Evolutionary conservation across 2,888 invertebrate species (phyloP), one percentile per base, ranked within the genome.

Genomic region (Chrysolina oricalcia): DNA sequence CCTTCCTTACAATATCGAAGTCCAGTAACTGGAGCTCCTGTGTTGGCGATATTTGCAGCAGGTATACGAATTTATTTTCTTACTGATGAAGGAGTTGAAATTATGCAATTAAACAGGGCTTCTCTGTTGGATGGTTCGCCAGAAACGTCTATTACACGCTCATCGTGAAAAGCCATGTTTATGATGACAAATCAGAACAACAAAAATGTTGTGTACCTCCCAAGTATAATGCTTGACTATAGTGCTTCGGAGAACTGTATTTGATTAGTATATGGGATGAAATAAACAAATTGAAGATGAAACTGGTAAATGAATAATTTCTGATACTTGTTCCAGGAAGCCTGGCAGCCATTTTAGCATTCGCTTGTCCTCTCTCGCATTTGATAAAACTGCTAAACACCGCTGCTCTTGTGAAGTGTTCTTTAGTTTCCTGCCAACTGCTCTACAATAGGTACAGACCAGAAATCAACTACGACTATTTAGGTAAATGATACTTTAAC

Each of bases 21-120:
- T 80, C 87, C 90, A 3, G 89, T 91, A 11, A 92, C 92, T 62
- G 92, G 92, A 41, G 92, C 92, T 77, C 92, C 92, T 2, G 91
- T 92, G 2, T 84, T 92, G 35, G 92, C 92, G n/a, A 92, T 92
- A 46, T 92, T 92, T 82, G 91, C 91, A 72, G 92, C 91, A 83
- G 92, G 92, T 91, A 82, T 21, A 11, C 8, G 15, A 59, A 15
- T 2, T n/a, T 53, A 9, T 62, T 27, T 62, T 62, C 27, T 35
- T 35, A 8, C 5, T 27, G 5, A 27, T 27, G n/a, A 35, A 35
- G 8, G 8, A 35, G 6, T 35, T 35, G 35, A 35, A 0, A 35
- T 35, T 35, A 35, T 35, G 35, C 6, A 35, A 35, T 8, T 35
- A 35, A 6, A 35, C 8, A 35, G 6, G 35, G 8, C 4, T 35